Evolutionary conservation across 2,113 vertebrate species (phyloP), one percentile per base, ranked within the genome.

Genomic region (Abramis brama): DNA sequence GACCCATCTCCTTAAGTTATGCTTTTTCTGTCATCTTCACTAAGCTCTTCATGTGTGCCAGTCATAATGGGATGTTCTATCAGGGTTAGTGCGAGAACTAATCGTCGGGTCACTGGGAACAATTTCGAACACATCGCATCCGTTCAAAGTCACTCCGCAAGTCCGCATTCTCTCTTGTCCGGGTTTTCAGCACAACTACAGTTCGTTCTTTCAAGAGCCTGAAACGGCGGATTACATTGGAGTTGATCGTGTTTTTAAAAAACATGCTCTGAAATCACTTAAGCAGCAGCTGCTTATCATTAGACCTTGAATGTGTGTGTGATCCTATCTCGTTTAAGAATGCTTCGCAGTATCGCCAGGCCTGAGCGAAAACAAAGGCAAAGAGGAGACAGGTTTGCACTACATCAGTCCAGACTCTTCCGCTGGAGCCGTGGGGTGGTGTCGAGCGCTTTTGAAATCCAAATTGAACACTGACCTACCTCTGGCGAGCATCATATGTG

Each of bases 271-370:
- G 91, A 93, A 92, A 92, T 94, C 90, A 92, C 91, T 94, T 89
- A 87, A 84, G 70, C 84, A 92, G 82, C 94, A 93, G 93, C 93
- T 94, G 93, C 90, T 92, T 94, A 91, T 93, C 93, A 93, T 94
- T 95, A 93, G 82, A 84, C 85, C 80, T 83, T 36, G 62, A 91
- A 89, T 93, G 92, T 92, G 91, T 92, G 87, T 88, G 90, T 91
- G 93, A 94, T 93, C 89, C 94, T 94, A 95, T 94, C 92, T 92
- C 77, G 88, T 92, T 91, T 79, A 86, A 91, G 89, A 91, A 86
- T 91, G 88, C 92, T 89, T 91, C 87, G 85, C 66, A 90, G 90
- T 91, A 60, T 57, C 91, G 71, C 84, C 73, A 45, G 83, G 36
- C 79, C 89, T 89, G 88, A 91, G 86, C 43, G 89, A 92, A 93